Evolutionary conservation across 1,140 invertebrate species (phyloP).

Genomic region (Drosophila teissieri): DNA sequence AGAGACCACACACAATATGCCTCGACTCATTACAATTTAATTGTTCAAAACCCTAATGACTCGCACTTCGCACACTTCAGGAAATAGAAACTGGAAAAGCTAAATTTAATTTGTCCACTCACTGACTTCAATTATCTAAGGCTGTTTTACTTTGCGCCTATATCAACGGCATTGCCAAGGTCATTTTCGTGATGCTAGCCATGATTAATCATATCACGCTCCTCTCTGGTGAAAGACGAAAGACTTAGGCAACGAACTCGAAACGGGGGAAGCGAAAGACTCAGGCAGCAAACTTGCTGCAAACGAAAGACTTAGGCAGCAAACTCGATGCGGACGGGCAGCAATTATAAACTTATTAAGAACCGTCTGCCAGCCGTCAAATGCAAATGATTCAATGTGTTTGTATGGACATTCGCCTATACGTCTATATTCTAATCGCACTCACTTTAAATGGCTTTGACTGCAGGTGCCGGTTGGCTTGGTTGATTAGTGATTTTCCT

Average conservation of each 20-base stretch:
- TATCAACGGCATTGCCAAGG: slow-evolving; percentile 54
- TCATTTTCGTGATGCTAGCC: slow-evolving; percentile 37
- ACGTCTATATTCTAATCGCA: slow-evolving; percentile 55
- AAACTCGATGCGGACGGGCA: slow-evolving; percentile 52
- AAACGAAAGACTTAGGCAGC: slow-evolving; percentile 55
- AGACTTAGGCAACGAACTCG: slow-evolving; percentile 64
- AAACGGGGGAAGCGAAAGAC: slow-evolving; percentile 47
- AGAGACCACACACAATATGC: slow-evolving; percentile 13
- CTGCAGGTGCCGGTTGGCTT: slow-evolving; percentile 45
- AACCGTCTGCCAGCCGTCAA: slow-evolving; percentile 47
- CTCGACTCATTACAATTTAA: slow-evolving; percentile 43
- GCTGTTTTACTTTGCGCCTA: slow-evolving; percentile 18
- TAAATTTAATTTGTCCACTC: slow-evolving; percentile 43
- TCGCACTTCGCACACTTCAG: slow-evolving; percentile 30
- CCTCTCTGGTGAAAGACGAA: slow-evolving; percentile 16
- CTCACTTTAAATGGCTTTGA: slow-evolving; percentile 67
- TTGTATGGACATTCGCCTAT: slow-evolving; percentile 33
- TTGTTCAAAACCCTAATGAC: slow-evolving; percentile 34
- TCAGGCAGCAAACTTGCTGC: slow-evolving; percentile 57
- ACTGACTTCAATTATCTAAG: slow-evolving; percentile 51
- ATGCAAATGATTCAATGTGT: slow-evolving; percentile 35
- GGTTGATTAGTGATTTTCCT: slow-evolving; percentile 32
- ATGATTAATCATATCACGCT: slow-evolving; percentile 60
- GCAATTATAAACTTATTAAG: slow-evolving; percentile 50
- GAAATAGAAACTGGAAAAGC: slow-evolving; percentile 25